A percentile compares a stretch with the other conserved stretches of the same genome.
phyloP scores from a whole-genome alignment of 2,797 vertebrate genomes.

The Orientallactaga sibirica region DNA sequence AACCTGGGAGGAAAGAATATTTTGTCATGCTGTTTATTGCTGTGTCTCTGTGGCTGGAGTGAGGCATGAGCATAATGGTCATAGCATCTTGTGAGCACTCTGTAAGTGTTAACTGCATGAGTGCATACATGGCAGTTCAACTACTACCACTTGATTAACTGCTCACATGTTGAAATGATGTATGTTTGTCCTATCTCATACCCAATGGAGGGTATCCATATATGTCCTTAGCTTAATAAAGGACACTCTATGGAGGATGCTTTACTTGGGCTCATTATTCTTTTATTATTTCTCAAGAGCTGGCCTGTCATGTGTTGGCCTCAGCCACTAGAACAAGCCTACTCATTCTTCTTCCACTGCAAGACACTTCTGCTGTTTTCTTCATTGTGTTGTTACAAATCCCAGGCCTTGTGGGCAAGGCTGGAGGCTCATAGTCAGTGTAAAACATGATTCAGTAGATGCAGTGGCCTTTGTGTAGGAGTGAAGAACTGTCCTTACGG shows the following conservation, averaged over 20 bases:
- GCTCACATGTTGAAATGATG: background rate
- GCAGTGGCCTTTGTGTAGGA: background rate
- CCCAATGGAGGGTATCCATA: background rate
- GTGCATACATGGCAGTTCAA: background rate
- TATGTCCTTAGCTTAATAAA: background rate
- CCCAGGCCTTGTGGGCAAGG: background rate
- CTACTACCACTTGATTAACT: background rate
- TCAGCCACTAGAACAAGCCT: background rate
- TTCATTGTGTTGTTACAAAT: background rate
- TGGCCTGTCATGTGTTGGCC: background rate
- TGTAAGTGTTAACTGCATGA: background rate
- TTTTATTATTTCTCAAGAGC: background rate
- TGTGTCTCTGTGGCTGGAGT: background rate
- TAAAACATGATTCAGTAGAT: background rate
- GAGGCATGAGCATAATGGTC: background rate
- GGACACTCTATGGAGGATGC: rapidly evolving
- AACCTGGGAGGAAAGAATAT: background rate
- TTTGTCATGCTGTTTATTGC: background rate
- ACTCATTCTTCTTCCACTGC: background rate
- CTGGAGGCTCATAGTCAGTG: background rate
- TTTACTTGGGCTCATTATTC: background rate
- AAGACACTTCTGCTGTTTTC: background rate
- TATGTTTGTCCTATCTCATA: background rate
- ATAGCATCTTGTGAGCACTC: no score
- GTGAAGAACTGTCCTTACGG: background rate